Evolutionary conservation across 2,888 invertebrate species (phyloP), one percentile per base, ranked within the genome.

Genomic region (Synergus umbraculus): DNA sequence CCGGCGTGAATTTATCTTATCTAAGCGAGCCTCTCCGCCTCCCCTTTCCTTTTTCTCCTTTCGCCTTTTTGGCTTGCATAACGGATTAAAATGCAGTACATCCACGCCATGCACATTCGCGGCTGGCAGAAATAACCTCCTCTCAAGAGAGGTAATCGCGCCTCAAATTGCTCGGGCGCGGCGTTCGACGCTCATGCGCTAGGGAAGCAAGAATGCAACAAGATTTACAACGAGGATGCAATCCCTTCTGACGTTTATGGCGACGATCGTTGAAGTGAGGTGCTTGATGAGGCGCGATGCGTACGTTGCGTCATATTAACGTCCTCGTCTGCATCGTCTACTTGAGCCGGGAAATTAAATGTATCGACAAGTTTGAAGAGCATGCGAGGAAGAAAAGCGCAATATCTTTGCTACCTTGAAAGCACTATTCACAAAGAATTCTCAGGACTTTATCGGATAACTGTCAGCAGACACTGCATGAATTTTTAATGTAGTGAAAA

Each of bases 181-280:
- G 43, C 22, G 49, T 49, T 65, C 63, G 69, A 37, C 22, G 49
- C 58, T 65, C 63, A 64, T 64, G 69, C 58, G 76, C 67, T 79
- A 76, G 63, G n/a, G 12, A 15, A 10, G 22, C 78, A 67, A 67
- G 49, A 77, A 66, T 46, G 64, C 77, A 44, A 63, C 46, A 60
- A 84, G 86, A 88, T 87, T 87, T 87, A 87, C 86, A 84, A 82
- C 85, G 83, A 79, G 85, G 86, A 88, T 69, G 86, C 86, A 85
- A 88, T 88, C 87, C 87, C 86, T 83, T 82, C 83, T 87, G 89
- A 88, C 89, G 85, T 88, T 88, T 87, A 86, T 86, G 84, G 85
- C 83, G 54, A 54, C 64, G 82, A 46, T 69, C 46, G 15, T 22
- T n/a, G 44, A 29, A 49, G 22, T 69, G 22, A 69, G 22, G 15